These are phyloP conservation scores for Akabosia matsudoensis DNA, from an alignment of 1,140 invertebrate species.

Conservation along the genomic window DNA sequence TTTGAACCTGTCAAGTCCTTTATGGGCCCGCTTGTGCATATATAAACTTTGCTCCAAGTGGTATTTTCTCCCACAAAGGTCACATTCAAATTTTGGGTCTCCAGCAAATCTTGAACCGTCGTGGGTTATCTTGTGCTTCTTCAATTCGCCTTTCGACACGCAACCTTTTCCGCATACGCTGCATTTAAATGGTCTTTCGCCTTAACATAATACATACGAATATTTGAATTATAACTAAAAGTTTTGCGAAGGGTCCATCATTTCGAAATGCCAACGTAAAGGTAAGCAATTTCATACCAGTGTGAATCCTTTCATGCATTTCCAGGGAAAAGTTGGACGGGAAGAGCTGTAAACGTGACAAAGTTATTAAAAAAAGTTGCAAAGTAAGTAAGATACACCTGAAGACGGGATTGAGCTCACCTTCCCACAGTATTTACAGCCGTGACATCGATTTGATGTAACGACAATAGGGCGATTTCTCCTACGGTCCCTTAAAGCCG, in stretches of 20 bases:
- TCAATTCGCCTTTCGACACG: not conserved
- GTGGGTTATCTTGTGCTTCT: not conserved
- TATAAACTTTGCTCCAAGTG: not conserved
- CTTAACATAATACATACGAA: too few relatives aligned
- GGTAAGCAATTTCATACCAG: not conserved
- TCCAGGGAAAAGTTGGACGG: not conserved
- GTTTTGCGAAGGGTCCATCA: too few relatives aligned
- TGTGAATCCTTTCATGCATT: conserved; percentile 14
- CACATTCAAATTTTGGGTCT: not conserved
- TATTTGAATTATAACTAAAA: too few relatives aligned
- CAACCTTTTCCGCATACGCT: not conserved
- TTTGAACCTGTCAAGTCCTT: not conserved
- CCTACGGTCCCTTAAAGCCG: not conserved
- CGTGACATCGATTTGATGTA: not conserved
- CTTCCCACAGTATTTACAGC: not conserved
- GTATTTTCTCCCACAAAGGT: conserved; percentile 3
- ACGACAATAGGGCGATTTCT: not conserved
- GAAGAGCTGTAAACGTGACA: not conserved
- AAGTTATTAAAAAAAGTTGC: too few relatives aligned
- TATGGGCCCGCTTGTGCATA: not conserved
- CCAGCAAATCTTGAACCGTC: not conserved
- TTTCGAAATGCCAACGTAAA: too few relatives aligned
- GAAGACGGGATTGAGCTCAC: not conserved
- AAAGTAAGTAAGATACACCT: not conserved
- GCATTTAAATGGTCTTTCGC: not conserved